phyloP scores from a whole-genome alignment of 2,888 invertebrate species.

The Cremastinae sp. region DNA sequence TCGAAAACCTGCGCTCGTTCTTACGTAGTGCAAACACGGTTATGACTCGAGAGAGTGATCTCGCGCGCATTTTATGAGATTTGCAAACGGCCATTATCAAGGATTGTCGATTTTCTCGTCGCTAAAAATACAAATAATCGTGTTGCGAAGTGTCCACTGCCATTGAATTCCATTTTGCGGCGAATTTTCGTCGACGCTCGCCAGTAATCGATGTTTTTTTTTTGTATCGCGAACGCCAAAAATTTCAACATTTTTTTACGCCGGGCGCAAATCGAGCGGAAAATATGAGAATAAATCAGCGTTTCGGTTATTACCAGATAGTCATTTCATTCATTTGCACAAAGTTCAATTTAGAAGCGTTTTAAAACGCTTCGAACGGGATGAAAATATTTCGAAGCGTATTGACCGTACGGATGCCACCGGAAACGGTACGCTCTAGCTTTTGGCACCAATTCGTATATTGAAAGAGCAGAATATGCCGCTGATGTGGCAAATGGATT shows the following conservation, averaged over 20 bases:
- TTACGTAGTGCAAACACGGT: too few relatives aligned
- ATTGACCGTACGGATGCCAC: conserved; percentile 25
- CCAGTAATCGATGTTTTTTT: too few relatives aligned
- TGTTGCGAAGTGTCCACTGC: too few relatives aligned
- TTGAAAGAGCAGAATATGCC: conserved; percentile 34
- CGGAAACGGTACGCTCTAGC: conserved; percentile 44
- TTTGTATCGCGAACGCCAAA: too few relatives aligned
- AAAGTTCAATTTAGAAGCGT: conserved; percentile 24
- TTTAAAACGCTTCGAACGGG: conserved; percentile 25
- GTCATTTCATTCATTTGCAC: conserved; percentile 38
- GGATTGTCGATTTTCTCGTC: too few relatives aligned
- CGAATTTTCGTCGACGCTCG: neutral
- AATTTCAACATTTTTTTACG: neutral
- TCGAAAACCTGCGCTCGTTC: too few relatives aligned
- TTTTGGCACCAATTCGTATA: conserved; percentile 43
- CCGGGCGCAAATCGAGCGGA: conserved; percentile 19
- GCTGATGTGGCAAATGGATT: conserved; percentile 59
- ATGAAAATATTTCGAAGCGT: neutral
- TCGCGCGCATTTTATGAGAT: too few relatives aligned
- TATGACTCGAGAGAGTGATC: too few relatives aligned
- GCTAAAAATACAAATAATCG: too few relatives aligned
- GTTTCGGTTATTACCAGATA: conserved; percentile 29
- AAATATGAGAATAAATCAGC: conserved; percentile 12
- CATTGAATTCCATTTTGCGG: conserved; percentile 3
- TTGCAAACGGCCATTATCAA: too few relatives aligned